Evolutionary conservation across 2,797 vertebrate genomes (phyloP), one percentile per base, ranked within the genome.

Genomic region (Notamacropus eugenii): DNA sequence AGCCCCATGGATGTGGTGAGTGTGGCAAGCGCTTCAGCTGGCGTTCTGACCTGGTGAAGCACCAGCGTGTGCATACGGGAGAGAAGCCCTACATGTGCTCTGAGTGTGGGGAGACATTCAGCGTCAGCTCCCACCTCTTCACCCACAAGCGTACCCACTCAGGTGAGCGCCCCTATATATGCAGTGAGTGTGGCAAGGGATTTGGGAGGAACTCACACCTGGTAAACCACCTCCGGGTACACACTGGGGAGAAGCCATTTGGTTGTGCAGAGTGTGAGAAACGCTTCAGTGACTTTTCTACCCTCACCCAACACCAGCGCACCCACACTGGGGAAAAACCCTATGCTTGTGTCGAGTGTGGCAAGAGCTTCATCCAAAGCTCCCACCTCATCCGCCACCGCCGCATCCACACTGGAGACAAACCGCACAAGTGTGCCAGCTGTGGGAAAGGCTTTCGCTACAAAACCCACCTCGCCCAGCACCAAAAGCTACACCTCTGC

Each of bases 231-330:
- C 90, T 98, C 94, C 98, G 98, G 4, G 98, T 98, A 93, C 98
- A 98, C 98, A 98, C 98, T 0, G 98, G 98, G 6, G 98, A 98
- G 96, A 98, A 98, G 94, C 98, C 98, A n/a, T 98, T 98, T 95
- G 54, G 96, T 92, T 98, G 98, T 31, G 90, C 87, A 40, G 97
- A 98, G 95, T 98, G 98, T 29, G 98, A 97, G 12, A 98, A 98
- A 96, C 96, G 97, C 59, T 98, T 98, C 95, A 96, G 98, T 95
- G 98, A 98, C 91, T 98, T 98, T 95, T 98, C 98, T 55, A 98
- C 98, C 11, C 98, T 98, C 90, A 97, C 98, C 34, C 98, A 98
- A 96, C 98, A 98, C 93, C 98, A 98, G 97, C 98, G 98, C 95
- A 98, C 97, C 46, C 98, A 98, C 97, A 98, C 97, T 14, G 98